Conservation (phyloP, 2,797 vertebrate genomes). For the Benthosema pterotum region DNA sequence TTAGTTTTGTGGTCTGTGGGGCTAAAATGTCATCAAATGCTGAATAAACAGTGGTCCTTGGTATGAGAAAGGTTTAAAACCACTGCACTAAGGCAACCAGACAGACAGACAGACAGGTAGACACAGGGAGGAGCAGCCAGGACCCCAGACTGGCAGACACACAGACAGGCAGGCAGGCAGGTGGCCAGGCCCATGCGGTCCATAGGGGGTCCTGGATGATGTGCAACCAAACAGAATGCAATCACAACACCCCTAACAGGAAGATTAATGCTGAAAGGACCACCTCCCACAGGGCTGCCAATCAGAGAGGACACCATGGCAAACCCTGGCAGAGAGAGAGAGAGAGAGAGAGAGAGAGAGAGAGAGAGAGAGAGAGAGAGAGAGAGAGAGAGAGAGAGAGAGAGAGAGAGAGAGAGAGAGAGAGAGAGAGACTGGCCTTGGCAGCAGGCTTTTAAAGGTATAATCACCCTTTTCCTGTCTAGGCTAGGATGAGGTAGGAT, state of each 20-base stretch:
- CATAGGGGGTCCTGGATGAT: conserved; percentile 12
- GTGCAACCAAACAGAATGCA: conserved; percentile 52
- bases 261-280: conserved; percentile 55
- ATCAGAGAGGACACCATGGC: conserved; percentile 48
- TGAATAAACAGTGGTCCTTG: too few relatives aligned
- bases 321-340: conserved; percentile 34
- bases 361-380: neutral
- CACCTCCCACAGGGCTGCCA: conserved; percentile 50
- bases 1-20: too few relatives aligned
- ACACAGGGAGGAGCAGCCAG: too few relatives aligned
- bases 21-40: too few relatives aligned
- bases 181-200: neutral
- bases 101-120: neutral
- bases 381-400: conserved; percentile 14
- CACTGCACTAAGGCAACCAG: neutral
- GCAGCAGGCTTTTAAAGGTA: conserved; percentile 12
- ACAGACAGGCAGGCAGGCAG: neutral
- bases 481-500: too few relatives aligned
- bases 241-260: conserved; percentile 47
- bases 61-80: too few relatives aligned
- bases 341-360: conserved; percentile 11
- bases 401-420: neutral
- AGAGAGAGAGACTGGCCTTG: conserved; percentile 5
- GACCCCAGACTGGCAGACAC: neutral
- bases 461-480: too few relatives aligned